A percentile compares a stretch with the other conserved stretches of the same genome.
Conservation (phyloP, 2,888 invertebrate species). For the Abrostola triplasia region DNA sequence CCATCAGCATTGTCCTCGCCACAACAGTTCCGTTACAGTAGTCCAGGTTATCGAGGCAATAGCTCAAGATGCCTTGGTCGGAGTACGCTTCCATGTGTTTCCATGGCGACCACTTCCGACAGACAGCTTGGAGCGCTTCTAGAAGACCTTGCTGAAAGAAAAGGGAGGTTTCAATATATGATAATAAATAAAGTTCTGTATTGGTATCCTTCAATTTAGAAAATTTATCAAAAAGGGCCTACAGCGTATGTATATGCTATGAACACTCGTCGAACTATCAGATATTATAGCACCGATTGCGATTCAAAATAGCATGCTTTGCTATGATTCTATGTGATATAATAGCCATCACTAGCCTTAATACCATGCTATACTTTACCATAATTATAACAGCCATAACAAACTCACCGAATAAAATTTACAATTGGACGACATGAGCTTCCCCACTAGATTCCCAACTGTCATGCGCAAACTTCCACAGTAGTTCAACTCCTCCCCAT, state of each 20-base stretch:
- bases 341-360: too few relatives aligned
- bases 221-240: too few relatives aligned
- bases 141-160: constrained; percentile 82
- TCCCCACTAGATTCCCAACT: constrained; percentile 71
- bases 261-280: too few relatives aligned
- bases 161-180: not conserved
- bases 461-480: constrained; percentile 61
- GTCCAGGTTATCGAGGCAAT: constrained; percentile 77
- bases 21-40: constrained; percentile 74
- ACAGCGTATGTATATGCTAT: too few relatives aligned
- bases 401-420: constrained; percentile 90
- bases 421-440: constrained; percentile 89
- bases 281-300: too few relatives aligned
- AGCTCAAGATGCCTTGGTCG: constrained; percentile 74
- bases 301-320: too few relatives aligned
- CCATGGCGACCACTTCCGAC: constrained; percentile 91
- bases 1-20: constrained; percentile 69
- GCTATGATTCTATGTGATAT: too few relatives aligned
- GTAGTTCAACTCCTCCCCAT: constrained; percentile 49
- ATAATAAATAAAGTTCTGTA: too few relatives aligned
- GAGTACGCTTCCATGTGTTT: constrained; percentile 90
- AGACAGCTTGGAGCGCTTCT: constrained; percentile 91
- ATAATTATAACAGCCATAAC: too few relatives aligned
- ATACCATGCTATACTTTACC: too few relatives aligned
- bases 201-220: too few relatives aligned